These are phyloP conservation scores for Dermatemys mawii DNA, from an alignment of 2,113 vertebrate species.

Conservation along the genomic window DNA sequence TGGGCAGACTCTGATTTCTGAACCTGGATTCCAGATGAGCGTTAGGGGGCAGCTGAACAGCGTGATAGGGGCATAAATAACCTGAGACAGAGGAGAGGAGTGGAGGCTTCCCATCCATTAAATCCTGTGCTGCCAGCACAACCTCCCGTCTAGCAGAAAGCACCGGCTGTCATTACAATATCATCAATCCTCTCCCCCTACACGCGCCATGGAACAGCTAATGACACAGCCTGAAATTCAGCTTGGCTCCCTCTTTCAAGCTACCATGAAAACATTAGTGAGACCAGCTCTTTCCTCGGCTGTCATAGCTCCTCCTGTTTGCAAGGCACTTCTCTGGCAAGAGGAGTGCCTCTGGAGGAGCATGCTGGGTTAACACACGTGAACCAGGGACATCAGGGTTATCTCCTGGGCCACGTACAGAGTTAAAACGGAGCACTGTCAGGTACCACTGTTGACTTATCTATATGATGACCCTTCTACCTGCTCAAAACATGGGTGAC, in stretches of 20 bases:
- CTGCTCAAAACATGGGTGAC: background rate
- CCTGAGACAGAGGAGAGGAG: background rate
- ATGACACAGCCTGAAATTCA: background rate
- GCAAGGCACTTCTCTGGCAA: background rate
- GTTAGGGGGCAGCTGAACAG: background rate
- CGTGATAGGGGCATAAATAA: background rate
- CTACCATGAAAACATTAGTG: background rate
- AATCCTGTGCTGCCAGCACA: background rate
- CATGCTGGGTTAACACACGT: background rate
- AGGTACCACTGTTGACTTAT: background rate
- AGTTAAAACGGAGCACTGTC: background rate
- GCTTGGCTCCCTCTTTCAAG: background rate
- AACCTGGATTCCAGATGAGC: background rate
- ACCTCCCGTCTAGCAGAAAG: background rate
- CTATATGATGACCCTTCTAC: background rate
- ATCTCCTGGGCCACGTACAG: background rate
- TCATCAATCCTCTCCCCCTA: background rate
- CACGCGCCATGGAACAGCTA: background rate
- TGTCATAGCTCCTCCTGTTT: background rate
- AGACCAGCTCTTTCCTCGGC: background rate
- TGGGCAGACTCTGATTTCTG: background rate
- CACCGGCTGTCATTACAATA: background rate
- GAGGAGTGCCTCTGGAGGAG: background rate
- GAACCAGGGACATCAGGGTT: background rate
- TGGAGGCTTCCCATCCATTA: background rate